Evolutionary conservation across 2,113 vertebrate species (phyloP).

Genomic region (Mystacornis crossleyi): DNA sequence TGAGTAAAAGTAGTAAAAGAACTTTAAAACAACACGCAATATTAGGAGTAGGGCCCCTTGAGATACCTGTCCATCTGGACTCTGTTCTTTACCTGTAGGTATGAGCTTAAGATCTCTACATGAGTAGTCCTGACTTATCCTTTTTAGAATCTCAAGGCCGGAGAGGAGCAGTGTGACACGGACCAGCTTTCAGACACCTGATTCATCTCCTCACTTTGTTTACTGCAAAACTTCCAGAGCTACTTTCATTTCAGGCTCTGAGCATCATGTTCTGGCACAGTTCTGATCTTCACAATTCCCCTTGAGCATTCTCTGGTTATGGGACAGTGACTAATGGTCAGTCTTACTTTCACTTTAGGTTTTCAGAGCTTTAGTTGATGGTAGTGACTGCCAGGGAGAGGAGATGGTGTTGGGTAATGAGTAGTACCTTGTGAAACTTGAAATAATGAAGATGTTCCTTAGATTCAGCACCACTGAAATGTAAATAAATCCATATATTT

Average conservation of each 20-base stretch:
- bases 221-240: neutral
- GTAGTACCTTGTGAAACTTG: neutral
- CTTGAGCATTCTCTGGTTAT: neutral
- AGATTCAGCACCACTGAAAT: neutral
- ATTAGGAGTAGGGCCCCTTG: neutral
- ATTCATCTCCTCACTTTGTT: neutral
- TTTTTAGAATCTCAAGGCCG: neutral
- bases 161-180: neutral
- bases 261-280: neutral
- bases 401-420: neutral
- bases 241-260: neutral
- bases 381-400: neutral
- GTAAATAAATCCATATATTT: neutral
- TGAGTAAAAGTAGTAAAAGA: conserved; percentile 9
- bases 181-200: neutral
- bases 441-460: neutral
- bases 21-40: conserved; percentile 41
- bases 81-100: neutral
- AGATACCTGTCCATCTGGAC: neutral
- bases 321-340: neutral
- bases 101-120: neutral
- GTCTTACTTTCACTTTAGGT: neutral
- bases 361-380: neutral
- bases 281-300: neutral
- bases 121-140: neutral